Base-by-base conservation (phyloP, 2,797 vertebrate genomes). In the Microhierax caerulescens region DNA sequence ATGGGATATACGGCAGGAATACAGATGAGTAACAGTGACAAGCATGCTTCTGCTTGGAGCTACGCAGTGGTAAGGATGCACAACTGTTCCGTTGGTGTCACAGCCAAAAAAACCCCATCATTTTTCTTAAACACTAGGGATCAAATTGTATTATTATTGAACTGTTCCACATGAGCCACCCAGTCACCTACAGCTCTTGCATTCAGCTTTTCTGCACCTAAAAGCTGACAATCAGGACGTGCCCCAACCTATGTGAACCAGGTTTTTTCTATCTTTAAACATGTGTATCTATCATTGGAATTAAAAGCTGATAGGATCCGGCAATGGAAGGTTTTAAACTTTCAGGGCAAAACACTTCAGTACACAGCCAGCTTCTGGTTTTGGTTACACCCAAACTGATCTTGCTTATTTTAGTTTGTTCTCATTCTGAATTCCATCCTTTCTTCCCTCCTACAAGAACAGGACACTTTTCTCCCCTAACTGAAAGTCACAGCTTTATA, bases 261-360 rank as follows among this genome's bases (percentile, higher is more conserved):
- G n/a, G n/a, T n/a, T n/a, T n/a, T n/a, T n/a, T n/a, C n/a, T n/a
- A 1, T 2, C 28, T 68, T 90, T 57, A 37, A 47, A 34, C 5
- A 9, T 0, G 0, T 21, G 5, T 25, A 65, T 28, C 54, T 23
- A 28, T 10, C 30, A 34, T 0, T 7, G 11, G 21, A 63, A 45
- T 57, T 45, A 76, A 57, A 50, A 88, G 43, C 34, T 78, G 37
- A 7, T 14, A 6, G 32, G 80, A 61, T 23, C n/a, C 43, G 53
- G 5, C 0, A 2, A 10, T 4, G 9, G 24, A 48, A 91, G 10
- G 17, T 47, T 83, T 79, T 51, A 27, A 84, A 85, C 7, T 51
- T 75, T 15, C 27, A 69, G n/a, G 30, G 34, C 8, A 72, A 60
- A 80, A n/a, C 25, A 34, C 6, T 39, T 22, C 19, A 89, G 10